Percentiles rank a stretch among this genome's conserved stretches.
These are phyloP conservation scores for Coremacera marginata DNA, from an alignment of 2,888 invertebrate genomes.

Conservation along the genomic window DNA sequence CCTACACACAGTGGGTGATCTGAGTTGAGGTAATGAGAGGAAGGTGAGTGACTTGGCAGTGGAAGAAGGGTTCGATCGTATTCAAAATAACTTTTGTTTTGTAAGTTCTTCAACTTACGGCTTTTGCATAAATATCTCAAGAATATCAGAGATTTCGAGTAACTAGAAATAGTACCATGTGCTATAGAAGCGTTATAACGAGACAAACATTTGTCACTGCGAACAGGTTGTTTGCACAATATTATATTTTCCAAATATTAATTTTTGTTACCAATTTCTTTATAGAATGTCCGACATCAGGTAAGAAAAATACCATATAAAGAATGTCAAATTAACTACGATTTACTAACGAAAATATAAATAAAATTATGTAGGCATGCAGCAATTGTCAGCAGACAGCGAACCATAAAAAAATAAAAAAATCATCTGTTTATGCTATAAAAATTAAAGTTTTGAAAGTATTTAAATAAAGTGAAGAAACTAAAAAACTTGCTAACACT, in stretches of 20 bases:
- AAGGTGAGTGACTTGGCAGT: background rate
- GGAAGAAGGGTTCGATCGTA: conserved; percentile 8
- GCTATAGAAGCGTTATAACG: background rate
- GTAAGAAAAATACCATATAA: background rate
- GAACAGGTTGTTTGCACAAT: background rate
- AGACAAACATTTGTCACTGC: background rate
- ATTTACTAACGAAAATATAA: too few relatives aligned
- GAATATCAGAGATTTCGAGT: background rate
- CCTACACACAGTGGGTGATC: background rate
- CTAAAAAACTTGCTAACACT: too few relatives aligned
- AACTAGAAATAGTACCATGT: background rate
- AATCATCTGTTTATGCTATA: too few relatives aligned
- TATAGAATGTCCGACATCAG: background rate
- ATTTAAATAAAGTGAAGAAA: too few relatives aligned
- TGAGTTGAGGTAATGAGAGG: background rate
- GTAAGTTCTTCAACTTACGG: background rate
- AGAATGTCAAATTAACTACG: too few relatives aligned
- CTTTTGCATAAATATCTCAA: background rate
- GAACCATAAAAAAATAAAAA: too few relatives aligned
- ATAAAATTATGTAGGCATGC: too few relatives aligned
- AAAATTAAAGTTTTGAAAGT: too few relatives aligned
- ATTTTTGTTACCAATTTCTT: too few relatives aligned
- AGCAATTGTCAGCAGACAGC: background rate
- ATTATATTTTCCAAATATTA: too few relatives aligned
- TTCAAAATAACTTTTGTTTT: background rate